Base-by-base conservation (phyloP, 2,113 vertebrate genomes). In the Rhipidura dahli region DNA sequence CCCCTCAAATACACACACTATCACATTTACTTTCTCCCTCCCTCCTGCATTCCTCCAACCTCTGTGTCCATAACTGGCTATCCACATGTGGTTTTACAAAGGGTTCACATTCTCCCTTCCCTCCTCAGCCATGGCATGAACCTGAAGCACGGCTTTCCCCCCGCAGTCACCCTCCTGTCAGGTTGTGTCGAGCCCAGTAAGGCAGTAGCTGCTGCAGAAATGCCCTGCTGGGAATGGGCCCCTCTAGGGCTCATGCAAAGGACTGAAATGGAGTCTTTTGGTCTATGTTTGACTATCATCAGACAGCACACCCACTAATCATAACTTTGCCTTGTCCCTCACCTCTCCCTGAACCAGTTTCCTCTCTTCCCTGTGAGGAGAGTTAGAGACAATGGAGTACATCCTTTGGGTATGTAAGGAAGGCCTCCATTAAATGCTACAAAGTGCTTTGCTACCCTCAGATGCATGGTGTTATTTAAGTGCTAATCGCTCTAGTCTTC, bases 351-450 rank as follows among this genome's bases (percentile, higher is more conserved):
- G 79, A 87, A 81, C 44, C 63, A 92, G 54, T 69, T 97, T 96
- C 37, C 61, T 82, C 83, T 89, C 72, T 51, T 90, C 65, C 65
- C 81, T 79, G 47, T 4, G n/a, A 89, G 75, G 4, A 86, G 28
- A 77, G 60, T 24, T 84, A 54, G 80, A 69, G 82, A 81, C 59
- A 86, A 53, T 31, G 54, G 80, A 92, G 76, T 68, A 76, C 66
- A 33, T 83, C 94, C 94, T 94, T 64, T 4, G 68, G 73, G 92
- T 90, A 60, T 5, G 73, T 23, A 76, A 92, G 83, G 80, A 95
- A 96, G 84, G 84, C 79, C 91, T 90, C 83, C 96, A 97, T 96
- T 96, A 94, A 97, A 94, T 75, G 91, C 92, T 91, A 73, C 45
- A 65, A 94, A 93, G 51, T 83, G 84, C 64, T 95, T 61, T 71